Base-by-base conservation (phyloP, 2,797 vertebrate species). In the Melopsittacus undulatus region DNA sequence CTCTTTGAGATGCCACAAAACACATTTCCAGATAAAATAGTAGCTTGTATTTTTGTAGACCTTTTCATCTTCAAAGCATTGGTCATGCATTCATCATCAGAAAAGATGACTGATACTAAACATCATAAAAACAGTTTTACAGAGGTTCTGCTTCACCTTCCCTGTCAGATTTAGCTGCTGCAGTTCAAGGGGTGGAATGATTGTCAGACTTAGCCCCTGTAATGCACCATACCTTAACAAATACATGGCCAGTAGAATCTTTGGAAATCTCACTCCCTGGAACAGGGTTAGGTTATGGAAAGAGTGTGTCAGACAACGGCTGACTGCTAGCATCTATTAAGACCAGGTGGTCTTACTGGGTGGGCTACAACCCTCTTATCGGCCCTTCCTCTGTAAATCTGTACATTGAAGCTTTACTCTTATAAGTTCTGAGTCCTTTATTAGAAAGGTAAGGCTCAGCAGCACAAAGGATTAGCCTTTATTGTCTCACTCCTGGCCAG, bases 341-440 rank as follows among this genome's bases (percentile, higher is more conserved):
- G 74, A 95, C 63, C 92, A 93, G 89, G 87, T 96, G 92, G 87
- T 76, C 85, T 88, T 90, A 64, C 81, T 94, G 95, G 95, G 85
- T 94, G 92, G 95, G 76, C 91, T 70, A 61, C 80, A 91, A 34
- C 36, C 16, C 54, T 79, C 73, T 80, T 86, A 90, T 94, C 88
- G 90, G 63, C 81, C 54, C 74, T 90, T 70, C 63, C 74, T 83
- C 90, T 82, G 74, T 61, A 97, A 95, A 93, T 92, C 92, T 84
- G 80, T 56, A 69, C 83, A 95, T 96, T 94, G 91, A 95, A 94
- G 91, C 61, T 94, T 92, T 90, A 77, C 38, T 34, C 80, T 80
- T 82, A 76, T 24, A 68, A 67, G 48, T 92, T 86, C 74, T 64
- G 85, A 87, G 90, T 87, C 42, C 86, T 87, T 97, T 89, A 84